phyloP scores from a whole-genome alignment of 64 coral and sea anemone species.

The Pachyseris speciosa region DNA sequence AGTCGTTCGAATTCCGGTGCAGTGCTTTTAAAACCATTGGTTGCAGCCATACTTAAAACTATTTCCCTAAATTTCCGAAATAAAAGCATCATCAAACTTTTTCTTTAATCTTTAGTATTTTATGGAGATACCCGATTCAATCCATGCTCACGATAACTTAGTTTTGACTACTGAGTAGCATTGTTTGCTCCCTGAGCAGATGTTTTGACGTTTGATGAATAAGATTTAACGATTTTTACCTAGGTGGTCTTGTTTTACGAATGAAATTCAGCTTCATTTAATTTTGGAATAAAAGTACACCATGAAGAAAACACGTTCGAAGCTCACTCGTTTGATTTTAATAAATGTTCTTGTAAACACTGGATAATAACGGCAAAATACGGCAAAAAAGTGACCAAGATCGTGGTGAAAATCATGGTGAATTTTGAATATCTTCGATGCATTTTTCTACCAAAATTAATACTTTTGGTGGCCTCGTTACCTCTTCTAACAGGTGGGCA shows the following conservation, averaged over 20 bases:
- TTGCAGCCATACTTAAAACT: too few relatives aligned
- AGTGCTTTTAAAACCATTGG: too few relatives aligned
- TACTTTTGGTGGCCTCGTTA: not conserved
- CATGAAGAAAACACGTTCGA: not conserved
- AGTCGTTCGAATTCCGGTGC: too few relatives aligned
- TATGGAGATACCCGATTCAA: too few relatives aligned
- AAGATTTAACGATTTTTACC: not conserved
- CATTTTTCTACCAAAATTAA: not conserved
- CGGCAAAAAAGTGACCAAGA: not conserved
- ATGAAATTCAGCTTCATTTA: not conserved
- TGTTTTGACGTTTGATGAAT: slow-evolving; percentile 30
- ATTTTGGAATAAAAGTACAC: not conserved
- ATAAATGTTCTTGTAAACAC: not conserved
- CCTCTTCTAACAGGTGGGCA: slow-evolving; percentile 1
- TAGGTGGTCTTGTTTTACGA: slow-evolving; percentile 1
- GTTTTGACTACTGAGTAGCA: too few relatives aligned
- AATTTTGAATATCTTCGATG: not conserved
- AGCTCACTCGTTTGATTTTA: not conserved
- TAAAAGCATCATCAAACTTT: too few relatives aligned
- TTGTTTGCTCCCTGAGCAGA: not conserved
- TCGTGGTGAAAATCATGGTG: not conserved
- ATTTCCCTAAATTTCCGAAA: too few relatives aligned
- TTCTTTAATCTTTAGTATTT: too few relatives aligned
- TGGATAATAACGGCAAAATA: not conserved
- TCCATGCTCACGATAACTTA: too few relatives aligned